phyloP scores from a whole-genome alignment of 2,888 invertebrate species.

The Nowickia ferox region DNA sequence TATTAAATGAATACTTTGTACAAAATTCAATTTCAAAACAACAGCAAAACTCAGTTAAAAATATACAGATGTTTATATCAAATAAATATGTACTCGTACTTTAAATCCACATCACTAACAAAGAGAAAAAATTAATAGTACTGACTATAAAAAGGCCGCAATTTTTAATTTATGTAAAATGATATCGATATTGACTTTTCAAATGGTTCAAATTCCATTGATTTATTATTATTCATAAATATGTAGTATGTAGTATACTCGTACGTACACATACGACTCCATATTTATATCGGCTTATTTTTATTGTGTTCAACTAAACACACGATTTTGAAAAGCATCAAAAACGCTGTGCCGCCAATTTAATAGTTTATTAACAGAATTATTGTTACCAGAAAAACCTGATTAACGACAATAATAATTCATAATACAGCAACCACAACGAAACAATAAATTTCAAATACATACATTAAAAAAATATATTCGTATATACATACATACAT shows the following conservation, averaged over 20 bases:
- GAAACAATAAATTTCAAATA: constrained; percentile 38
- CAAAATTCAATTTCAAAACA: too few relatives aligned
- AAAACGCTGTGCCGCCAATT: constrained; percentile 31
- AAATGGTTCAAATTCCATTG: constrained; percentile 22
- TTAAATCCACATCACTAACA: too few relatives aligned
- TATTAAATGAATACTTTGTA: too few relatives aligned
- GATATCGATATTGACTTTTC: not conserved
- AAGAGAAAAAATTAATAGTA: too few relatives aligned
- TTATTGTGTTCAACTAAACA: constrained; percentile 1
- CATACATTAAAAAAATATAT: constrained; percentile 7
- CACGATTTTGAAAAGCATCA: constrained; percentile 15
- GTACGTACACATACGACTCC: not conserved
- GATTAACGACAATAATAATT: constrained; percentile 22
- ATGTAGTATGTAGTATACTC: not conserved
- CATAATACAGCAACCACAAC: constrained; percentile 14
- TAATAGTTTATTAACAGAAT: constrained; percentile 31
- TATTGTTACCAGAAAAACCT: constrained; percentile 14
- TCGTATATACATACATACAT: too few relatives aligned
- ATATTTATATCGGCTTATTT: not conserved
- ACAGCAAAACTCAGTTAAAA: too few relatives aligned
- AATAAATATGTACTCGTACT: too few relatives aligned
- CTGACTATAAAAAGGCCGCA: too few relatives aligned
- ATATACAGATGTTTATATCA: too few relatives aligned
- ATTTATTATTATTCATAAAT: constrained; percentile 6
- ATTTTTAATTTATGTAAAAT: constrained; percentile 1